Base-by-base conservation (phyloP, 2,113 vertebrate species). In the Sturnus vulgaris region DNA sequence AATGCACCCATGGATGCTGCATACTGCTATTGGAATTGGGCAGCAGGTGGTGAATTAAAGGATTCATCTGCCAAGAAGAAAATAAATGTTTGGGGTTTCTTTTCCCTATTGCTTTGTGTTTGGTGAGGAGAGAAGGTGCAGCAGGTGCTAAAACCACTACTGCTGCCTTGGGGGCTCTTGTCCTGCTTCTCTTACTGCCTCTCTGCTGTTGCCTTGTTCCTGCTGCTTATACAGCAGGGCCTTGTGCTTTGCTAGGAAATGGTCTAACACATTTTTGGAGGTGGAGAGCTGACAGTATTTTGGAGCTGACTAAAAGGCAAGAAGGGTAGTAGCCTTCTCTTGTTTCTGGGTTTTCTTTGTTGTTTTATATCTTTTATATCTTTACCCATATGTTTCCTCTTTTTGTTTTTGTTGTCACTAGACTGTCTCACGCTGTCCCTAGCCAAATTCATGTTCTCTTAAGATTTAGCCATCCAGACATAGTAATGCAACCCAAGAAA, bases 401-500 rank as follows among this genome's bases (percentile, higher is more conserved):
- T n/a, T 39, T 70, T 82, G 22, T 75, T 88, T 81, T 73, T 66
- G 28, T 66, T 95, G 24, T 81, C 69, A 66, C 22, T 61, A 90
- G 76, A 31, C 49, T 85, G 72, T 82, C 77, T 92, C 53, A 71
- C 9, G 1, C 59, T 18, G 50, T 88, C 64, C 5, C 28, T 70
- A 94, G 77, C 84, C 90, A 93, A 80, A 84, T 92, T 86, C 49
- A 27, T 27, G 28, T 86, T 88, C n/a, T 82, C 5, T 40, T 75
- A 63, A 63, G 22, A 59, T 68, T 75, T 66, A 65, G 89, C 33
- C 42, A 46, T 93, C 24, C 66, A 89, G 56, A 50, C 39, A 76
- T 10, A 39, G 37, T 63, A 65, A 83, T 37, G 44, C 21, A 90
- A 77, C 33, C 33, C 0, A 6, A 76, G 39, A 79, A 92, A 89